A percentile compares a stretch with the other conserved stretches of the same genome.
These are phyloP conservation scores for Limnephilus auricula DNA, from an alignment of 2,888 invertebrate species.

Conservation along the genomic window DNA sequence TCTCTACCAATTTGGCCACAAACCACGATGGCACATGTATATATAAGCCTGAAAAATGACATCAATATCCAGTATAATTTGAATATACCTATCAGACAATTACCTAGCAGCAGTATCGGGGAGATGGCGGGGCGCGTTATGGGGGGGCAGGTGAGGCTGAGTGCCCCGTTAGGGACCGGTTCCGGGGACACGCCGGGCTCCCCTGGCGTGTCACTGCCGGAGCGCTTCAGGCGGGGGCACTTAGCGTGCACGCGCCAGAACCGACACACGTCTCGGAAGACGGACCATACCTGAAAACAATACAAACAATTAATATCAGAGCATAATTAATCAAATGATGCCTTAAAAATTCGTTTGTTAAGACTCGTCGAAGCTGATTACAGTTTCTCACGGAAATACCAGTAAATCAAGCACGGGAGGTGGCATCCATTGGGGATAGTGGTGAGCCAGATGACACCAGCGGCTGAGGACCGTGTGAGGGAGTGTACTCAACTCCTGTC, in stretches of 20 bases:
- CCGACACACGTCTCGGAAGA: conserved; percentile 86
- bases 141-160: conserved; percentile 67
- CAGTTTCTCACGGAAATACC: too few relatives aligned
- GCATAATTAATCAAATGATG: too few relatives aligned
- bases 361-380: too few relatives aligned
- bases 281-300: conserved; percentile 81
- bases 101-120: conserved; percentile 71
- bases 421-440: too few relatives aligned
- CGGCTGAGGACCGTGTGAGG: too few relatives aligned
- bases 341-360: too few relatives aligned
- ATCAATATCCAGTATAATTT: not conserved
- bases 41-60: not conserved
- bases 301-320: not conserved
- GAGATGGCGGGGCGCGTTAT: conserved; percentile 67
- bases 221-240: conserved; percentile 81
- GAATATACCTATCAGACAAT: conserved; percentile 19
- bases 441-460: too few relatives aligned
- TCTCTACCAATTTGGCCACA: not conserved
- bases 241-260: conserved; percentile 86
- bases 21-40: too few relatives aligned
- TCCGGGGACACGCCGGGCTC: conserved; percentile 73
- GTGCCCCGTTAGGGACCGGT: conserved; percentile 68
- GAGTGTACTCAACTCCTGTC: too few relatives aligned
- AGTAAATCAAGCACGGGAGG: too few relatives aligned
- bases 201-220: conserved; percentile 77